phyloP scores from a whole-genome alignment of 2,113 vertebrate genomes.

The Peromyscus californicus region DNA sequence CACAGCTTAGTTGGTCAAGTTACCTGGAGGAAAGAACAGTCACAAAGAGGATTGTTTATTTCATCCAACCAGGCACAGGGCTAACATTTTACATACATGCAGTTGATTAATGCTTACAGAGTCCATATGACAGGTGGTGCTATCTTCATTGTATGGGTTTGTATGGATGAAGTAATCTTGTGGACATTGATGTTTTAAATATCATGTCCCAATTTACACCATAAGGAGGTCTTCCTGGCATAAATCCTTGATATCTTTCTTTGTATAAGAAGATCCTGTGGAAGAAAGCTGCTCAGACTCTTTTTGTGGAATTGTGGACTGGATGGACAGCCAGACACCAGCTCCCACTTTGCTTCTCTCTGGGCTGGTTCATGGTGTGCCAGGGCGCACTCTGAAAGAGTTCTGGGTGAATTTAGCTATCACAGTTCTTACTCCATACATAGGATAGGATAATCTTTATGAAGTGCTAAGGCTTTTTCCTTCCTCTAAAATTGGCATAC shows the following conservation, averaged over 20 bases:
- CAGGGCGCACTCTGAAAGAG: not conserved
- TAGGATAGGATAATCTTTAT: not conserved
- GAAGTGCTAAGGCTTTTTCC: not conserved
- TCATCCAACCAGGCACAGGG: not conserved
- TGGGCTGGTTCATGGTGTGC: too few relatives aligned
- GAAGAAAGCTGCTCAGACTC: not conserved
- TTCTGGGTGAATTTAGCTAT: not conserved
- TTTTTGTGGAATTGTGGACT: not conserved
- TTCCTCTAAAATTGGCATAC: not conserved
- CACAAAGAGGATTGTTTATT: not conserved
- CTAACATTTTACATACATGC: not conserved
- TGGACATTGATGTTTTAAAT: not conserved
- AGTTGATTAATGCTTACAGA: not conserved
- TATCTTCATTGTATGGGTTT: not conserved
- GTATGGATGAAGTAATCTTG: not conserved
- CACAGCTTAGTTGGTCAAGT: not conserved
- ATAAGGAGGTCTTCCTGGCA: not conserved
- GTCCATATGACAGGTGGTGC: not conserved
- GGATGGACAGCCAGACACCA: not conserved
- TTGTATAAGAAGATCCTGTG: not conserved
- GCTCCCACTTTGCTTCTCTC: not conserved
- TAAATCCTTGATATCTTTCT: slow-evolving; percentile 24
- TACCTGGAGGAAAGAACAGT: not conserved
- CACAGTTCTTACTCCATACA: not conserved
- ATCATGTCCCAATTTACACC: not conserved